Evolutionary conservation across 2,113 vertebrate genomes (phyloP).

Genomic region (Ptilorrhoa leucosticta): DNA sequence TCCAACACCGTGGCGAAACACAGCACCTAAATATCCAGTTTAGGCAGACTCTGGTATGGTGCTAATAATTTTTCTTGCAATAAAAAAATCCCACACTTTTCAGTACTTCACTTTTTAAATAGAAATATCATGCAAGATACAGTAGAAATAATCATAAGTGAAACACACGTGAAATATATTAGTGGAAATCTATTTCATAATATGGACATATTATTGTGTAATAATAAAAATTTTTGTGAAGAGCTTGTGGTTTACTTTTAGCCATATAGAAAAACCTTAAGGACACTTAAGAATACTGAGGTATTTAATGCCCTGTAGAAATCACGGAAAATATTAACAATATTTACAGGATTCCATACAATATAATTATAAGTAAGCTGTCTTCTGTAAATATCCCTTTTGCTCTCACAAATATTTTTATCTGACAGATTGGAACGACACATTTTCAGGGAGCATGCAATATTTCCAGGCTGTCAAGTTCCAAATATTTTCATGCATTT

Average conservation of each 20-base stretch:
- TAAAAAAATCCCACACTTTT: background rate
- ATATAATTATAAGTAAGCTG: background rate
- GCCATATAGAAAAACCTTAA: background rate
- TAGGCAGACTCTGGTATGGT: background rate
- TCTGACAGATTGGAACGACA: constrained; percentile 3
- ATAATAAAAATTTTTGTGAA: background rate
- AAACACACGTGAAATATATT: background rate
- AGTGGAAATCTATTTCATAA: background rate
- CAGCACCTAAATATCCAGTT: background rate
- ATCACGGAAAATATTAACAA: background rate
- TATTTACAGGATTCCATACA: background rate
- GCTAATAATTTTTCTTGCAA: background rate
- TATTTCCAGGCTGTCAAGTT: constrained; percentile 30
- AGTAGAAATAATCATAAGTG: background rate
- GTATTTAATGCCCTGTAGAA: background rate
- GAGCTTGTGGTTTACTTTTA: background rate
- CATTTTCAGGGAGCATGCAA: background rate
- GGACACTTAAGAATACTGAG: background rate
- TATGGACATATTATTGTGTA: background rate
- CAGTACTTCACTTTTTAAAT: background rate
- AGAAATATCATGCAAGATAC: background rate
- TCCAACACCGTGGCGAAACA: background rate
- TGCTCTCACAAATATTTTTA: background rate
- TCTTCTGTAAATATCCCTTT: background rate
- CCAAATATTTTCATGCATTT: constrained; percentile 40